Evolutionary conservation across 1,140 invertebrate species (phyloP), one percentile per base, ranked within the genome.

Genomic region (Dysdera silvatica): DNA sequence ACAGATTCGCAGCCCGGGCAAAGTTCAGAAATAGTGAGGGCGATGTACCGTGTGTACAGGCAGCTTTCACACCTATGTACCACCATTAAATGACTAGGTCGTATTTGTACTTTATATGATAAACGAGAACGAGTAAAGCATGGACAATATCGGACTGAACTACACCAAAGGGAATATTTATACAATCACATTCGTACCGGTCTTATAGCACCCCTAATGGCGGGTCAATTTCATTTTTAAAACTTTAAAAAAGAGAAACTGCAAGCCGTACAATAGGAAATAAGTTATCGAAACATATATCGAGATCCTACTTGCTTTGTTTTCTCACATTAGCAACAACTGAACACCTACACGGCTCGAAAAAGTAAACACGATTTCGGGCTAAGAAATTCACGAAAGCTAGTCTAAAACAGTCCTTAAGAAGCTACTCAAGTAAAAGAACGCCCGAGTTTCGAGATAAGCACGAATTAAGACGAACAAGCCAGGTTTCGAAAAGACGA

Each of bases 321-420:
- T 59, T 49, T 35, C 56, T 51, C 41, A 54, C 20, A 48, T 51
- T 45, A 29, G 61, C 52, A 33, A 55, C 61, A 63, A 63, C 61
- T 47, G 32, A 63, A 63, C 43, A 63, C 40, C 61, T 63, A 63
- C 45, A 63, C 61, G 53, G 49, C 37, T 41, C n/a, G n/a, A n/a
- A 10, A 63, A 63, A 63, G 61, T 53, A 63, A 63, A 63, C 61
- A 63, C 61, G n/a, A n/a, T n/a, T n/a, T n/a, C n/a, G n/a, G n/a
- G n/a, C n/a, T n/a, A n/a, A n/a, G n/a, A n/a, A n/a, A n/a, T n/a
- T n/a, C n/a, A n/a, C n/a, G 61, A 48, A 24, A 56, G 56, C 55
- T 53, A 49, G 52, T 53, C 55, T 53, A 32, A 63, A 63, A 63
- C 61, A 55, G 56, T 63, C 52, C 61, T 63, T 55, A 49, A 63